Conservation (phyloP, 2,113 vertebrate species). For the Zeus faber region DNA sequence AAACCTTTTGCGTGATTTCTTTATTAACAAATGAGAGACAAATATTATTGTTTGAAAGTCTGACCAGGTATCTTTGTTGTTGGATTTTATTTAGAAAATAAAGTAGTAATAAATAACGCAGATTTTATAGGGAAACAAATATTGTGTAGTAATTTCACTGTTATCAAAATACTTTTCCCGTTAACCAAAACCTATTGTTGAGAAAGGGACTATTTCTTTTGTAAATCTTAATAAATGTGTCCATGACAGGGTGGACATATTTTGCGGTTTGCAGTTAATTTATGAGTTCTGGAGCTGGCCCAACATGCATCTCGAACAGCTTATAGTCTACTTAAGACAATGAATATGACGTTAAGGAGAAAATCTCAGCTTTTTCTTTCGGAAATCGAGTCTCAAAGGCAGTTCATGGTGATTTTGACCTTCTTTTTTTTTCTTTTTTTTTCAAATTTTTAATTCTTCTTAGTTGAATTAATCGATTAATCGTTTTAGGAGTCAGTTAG, state of each 20-base stretch:
- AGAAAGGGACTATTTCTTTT: constrained; percentile 6
- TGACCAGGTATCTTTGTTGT: constrained; percentile 17
- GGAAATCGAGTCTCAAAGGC: constrained; percentile 15
- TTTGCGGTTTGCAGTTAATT: constrained; percentile 7
- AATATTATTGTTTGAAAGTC: constrained; percentile 13
- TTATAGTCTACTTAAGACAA: constrained; percentile 7
- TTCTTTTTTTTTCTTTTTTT: no score
- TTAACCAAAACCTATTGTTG: constrained; percentile 10
- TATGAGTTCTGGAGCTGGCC: constrained; percentile 13
- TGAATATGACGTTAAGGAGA: constrained; percentile 14
- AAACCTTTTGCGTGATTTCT: constrained; percentile 1
- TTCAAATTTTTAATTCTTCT: no score
- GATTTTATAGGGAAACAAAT: constrained; percentile 11
- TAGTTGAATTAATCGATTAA: no score
- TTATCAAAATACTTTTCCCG: constrained; percentile 6
- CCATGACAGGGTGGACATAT: not conserved
- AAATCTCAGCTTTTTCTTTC: constrained; percentile 10
- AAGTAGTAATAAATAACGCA: not conserved
- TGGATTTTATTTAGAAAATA: constrained; percentile 20
- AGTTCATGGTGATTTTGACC: constrained; percentile 12
- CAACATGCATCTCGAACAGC: constrained; percentile 14
- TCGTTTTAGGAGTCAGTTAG: no score
- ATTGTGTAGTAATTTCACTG: constrained; percentile 3
- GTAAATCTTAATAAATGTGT: not conserved
- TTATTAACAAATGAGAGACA: constrained; percentile 12